Evolutionary conservation across 2,113 vertebrate genomes (phyloP).

Genomic region (Toxostoma redivivum): DNA sequence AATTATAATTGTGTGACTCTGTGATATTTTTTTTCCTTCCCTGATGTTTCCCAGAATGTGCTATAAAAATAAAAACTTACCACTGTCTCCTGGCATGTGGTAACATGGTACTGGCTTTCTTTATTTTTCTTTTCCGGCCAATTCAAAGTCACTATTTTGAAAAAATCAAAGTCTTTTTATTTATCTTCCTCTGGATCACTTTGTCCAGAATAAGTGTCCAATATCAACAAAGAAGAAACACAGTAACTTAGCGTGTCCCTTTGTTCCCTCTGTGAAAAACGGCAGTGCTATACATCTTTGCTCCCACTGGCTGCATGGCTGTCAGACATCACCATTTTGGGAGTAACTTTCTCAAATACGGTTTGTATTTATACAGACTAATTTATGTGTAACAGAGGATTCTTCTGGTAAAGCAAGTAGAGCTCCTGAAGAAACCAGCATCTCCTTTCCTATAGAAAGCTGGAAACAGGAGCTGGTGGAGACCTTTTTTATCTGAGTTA

Average conservation of each 20-base stretch:
- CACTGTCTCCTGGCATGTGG: constrained; percentile 62
- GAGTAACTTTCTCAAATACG: neutral
- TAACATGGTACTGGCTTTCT: constrained; percentile 47
- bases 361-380: neutral
- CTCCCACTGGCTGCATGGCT: neutral
- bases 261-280: neutral
- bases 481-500: neutral
- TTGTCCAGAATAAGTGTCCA: constrained; percentile 21
- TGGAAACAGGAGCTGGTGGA: neutral
- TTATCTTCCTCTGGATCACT: constrained; percentile 62
- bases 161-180: constrained; percentile 58
- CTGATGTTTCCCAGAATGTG: constrained; percentile 61
- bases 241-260: neutral
- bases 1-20: constrained; percentile 46
- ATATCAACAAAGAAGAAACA: constrained; percentile 30
- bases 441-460: neutral
- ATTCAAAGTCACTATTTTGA: constrained; percentile 61
- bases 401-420: neutral
- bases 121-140: constrained; percentile 57
- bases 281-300: neutral
- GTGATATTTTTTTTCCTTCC: constrained; percentile 12
- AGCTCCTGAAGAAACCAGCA: neutral
- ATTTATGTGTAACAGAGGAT: constrained; percentile 32
- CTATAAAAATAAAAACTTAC: constrained; percentile 64
- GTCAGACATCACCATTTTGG: neutral